Conservation (phyloP, 1,140 invertebrate genomes). For the Venturia canescens region DNA sequence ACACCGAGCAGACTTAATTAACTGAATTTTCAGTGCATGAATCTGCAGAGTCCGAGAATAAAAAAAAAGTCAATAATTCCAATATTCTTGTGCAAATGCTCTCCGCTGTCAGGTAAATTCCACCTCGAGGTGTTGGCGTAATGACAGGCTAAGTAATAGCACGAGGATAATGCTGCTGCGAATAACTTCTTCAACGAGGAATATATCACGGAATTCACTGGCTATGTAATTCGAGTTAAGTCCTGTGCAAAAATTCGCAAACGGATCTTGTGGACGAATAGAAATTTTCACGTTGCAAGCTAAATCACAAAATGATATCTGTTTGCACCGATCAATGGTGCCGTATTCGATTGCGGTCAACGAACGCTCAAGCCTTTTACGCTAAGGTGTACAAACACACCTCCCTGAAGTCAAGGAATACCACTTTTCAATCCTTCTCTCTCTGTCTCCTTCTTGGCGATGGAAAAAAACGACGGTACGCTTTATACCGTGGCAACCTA, state of each 20-base stretch:
- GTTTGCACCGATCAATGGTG: not conserved
- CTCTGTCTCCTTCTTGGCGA: not conserved
- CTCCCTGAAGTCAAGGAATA: not conserved
- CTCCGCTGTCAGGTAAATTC: not conserved
- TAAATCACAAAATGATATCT: not conserved
- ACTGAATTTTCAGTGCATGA: not conserved
- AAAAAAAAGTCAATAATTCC: not conserved
- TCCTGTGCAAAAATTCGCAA: not conserved
- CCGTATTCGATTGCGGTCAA: not conserved
- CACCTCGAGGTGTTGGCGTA: not conserved
- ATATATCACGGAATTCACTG: not conserved
- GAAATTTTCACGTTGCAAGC: not conserved
- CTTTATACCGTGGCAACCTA: too few species aligned
- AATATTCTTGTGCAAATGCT: not conserved
- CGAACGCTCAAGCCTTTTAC: not conserved
- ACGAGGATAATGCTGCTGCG: not conserved
- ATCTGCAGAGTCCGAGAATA: not conserved
- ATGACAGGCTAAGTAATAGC: not conserved
- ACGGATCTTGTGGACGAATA: not conserved
- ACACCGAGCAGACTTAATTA: not conserved
- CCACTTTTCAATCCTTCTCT: not conserved
- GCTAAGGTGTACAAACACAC: not conserved
- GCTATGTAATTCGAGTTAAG: slow-evolving; percentile 11
- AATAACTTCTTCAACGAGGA: not conserved
- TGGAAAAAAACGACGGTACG: not conserved